Base-by-base conservation (phyloP, 2,888 invertebrate genomes). In the Chrysomela aeneicollis region DNA sequence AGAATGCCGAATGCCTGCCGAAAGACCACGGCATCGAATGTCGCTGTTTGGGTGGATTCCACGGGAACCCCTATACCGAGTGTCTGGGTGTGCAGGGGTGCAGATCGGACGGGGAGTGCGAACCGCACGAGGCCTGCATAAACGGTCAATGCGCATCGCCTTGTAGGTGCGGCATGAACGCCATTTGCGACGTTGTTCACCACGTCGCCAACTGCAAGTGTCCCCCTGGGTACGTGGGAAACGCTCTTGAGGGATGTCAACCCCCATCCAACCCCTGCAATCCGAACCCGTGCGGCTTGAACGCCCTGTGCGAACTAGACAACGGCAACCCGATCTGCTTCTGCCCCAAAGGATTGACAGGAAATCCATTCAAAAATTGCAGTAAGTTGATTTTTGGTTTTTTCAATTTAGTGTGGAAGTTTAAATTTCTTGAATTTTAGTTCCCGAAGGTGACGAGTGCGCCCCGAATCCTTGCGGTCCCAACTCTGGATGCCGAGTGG, bases 281-380 rank as follows among this genome's bases (percentile, higher is more conserved):
- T 68, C 92, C 93, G 21, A 94, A 91, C 82, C 94, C 94, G n/a
- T 95, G 94, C 76, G 95, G 95, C n/a, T 82, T 86, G 1, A 91
- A 92, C 76, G 94, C 95, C 1, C 83, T 92, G 69, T 96, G 95
- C 79, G 93, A 94, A 84, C 87, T 90, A 55, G 93, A 94, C 74
- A 89, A 91, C 74, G 94, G 93, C 57, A 92, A 90, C 80, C 94
- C 95, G 1, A 92, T 95, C 71, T 96, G 95, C 78, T 93, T 87
- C 84, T 95, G 95, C 78, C 94, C 94, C 0, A 93, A 92, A 81
- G 94, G 94, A 67, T 85, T 93, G 69, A 95, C 94, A 2, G 95
- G 95, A 81, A 94, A 95, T 86, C 95, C 95, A 49, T 94, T 94
- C 80, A 89, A 90, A 79, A 92, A 89, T 83, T 95, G 94, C 88